Evolutionary conservation across 2,113 vertebrate genomes (phyloP).

Genomic region (Lutjanus erythropterus): DNA sequence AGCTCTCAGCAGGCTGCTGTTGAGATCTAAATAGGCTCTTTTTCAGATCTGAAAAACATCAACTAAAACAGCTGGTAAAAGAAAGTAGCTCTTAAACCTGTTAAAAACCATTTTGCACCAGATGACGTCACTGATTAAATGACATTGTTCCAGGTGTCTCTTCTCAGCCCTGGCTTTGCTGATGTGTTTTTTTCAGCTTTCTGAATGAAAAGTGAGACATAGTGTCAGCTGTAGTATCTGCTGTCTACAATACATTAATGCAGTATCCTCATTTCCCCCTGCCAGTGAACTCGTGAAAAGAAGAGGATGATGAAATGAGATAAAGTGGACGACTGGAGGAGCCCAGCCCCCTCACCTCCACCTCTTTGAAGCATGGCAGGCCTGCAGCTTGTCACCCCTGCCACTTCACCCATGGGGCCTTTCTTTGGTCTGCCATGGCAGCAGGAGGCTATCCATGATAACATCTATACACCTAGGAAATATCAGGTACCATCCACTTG

Average conservation of each 20-base stretch:
- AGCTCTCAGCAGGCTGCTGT: too few species aligned
- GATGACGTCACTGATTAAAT: too few species aligned
- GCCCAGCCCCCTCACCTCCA: conserved; percentile 62
- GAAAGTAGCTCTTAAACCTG: too few species aligned
- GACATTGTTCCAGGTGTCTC: too few species aligned
- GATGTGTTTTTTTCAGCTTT: not conserved
- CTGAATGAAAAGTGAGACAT: not conserved
- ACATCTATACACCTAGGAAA: conserved; percentile 99
- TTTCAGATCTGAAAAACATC: too few species aligned
- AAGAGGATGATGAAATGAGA: conserved; percentile 91
- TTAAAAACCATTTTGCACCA: too few species aligned
- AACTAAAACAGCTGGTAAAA: too few species aligned
- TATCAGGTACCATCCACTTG: conserved; percentile 89
- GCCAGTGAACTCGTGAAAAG: conserved; percentile 87
- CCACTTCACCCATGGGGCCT: conserved; percentile 99
- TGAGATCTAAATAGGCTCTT: too few species aligned
- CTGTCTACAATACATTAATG: not conserved
- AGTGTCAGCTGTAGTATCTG: too few species aligned
- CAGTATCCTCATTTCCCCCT: not conserved
- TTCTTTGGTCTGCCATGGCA: conserved; percentile 99
- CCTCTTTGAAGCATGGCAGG: conserved; percentile 94
- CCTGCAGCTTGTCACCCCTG: conserved; percentile 98
- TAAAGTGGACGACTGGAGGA: conserved; percentile 92
- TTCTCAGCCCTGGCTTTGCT: not conserved
- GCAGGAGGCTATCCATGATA: conserved; percentile 99